Base-by-base conservation (phyloP, 2,888 invertebrate genomes). In the Zhuqinia jingwanae region DNA sequence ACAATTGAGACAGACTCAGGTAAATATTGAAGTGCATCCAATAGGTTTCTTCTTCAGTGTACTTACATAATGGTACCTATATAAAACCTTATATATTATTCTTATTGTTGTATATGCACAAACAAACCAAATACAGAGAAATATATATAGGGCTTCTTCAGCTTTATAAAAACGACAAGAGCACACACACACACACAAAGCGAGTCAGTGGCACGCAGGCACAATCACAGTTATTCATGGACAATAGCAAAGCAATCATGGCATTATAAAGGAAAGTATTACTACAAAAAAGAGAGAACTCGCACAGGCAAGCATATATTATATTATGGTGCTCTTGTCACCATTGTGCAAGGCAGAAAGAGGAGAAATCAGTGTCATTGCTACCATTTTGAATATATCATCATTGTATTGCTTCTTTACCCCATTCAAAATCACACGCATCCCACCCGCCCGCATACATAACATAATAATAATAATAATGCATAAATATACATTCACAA, bases 331-430 rank as follows among this genome's bases (percentile, higher is more conserved):
- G 68, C 45, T 47, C 58, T 60, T 25, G 50, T 68, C 13, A 50
- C 79, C 22, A 73, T 81, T 81, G 81, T 81, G 13, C 17, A 27
- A 73, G 25, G 42, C 17, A 83, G 36, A 75, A 76, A 65, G 75
- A 65, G 75, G 76, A 75, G 76, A 83, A 83, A 75, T 83, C 82
- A 75, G 65, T 83, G 76, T 75, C 82, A 83, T 75, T 83, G 63
- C 75, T 83, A 25, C 76, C 76, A 82, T 82, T 82, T 60, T 75
- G 36, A n/a, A 73, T 22, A 42, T 27, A 20, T 73, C 42, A 58
- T 68, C 73, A 75, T 45, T 82, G 17, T 82, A 60, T 20, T 75
- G 27, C 60, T 47, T 36, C 17, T 56, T 58, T 53, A 47, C 50
- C 17, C 2, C 27, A 80, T 80, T 70, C 80, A 80, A 56, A 68